phyloP scores from a whole-genome alignment of 1,140 invertebrate genomes.

The Bombus cullumanus region DNA sequence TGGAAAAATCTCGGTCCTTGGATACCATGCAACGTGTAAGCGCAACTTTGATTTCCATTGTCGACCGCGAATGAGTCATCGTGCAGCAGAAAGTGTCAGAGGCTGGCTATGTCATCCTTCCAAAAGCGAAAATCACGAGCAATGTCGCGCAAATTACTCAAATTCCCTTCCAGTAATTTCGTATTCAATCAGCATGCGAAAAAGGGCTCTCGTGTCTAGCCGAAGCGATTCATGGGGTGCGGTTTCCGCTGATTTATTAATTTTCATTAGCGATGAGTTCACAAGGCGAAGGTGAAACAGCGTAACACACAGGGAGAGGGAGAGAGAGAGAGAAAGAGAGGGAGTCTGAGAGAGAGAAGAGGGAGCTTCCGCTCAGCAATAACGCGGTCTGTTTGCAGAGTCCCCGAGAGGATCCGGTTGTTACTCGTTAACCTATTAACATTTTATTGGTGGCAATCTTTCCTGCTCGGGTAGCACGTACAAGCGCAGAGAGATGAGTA shows the following conservation, averaged over 20 bases:
- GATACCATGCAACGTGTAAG: not conserved
- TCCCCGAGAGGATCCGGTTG: constrained; percentile 33
- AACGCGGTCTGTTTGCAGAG: constrained; percentile 29
- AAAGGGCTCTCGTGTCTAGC: not conserved
- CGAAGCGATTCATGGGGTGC: not conserved
- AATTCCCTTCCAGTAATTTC: not conserved
- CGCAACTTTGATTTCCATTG: constrained; percentile 7
- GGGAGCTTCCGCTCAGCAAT: not conserved
- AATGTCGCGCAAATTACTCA: not conserved
- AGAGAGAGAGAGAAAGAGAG: not conserved
- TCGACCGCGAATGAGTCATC: not conserved
- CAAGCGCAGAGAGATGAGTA: not conserved
- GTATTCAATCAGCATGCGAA: constrained; percentile 22
- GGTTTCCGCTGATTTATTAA: constrained; percentile 42
- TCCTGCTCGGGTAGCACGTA: constrained; percentile 31
- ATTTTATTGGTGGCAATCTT: constrained; percentile 72
- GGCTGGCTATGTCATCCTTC: too few species aligned
- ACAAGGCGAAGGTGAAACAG: constrained; percentile 9
- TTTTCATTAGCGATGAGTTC: constrained; percentile 41
- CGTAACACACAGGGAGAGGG: not conserved
- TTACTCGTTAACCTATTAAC: constrained; percentile 70
- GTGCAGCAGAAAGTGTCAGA: too few species aligned
- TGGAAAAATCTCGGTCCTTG: not conserved
- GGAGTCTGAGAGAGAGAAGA: not conserved
- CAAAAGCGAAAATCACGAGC: not conserved